Evolutionary conservation across 2,797 vertebrate species (phyloP).

Genomic region (Centroberyx gerrardi): DNA sequence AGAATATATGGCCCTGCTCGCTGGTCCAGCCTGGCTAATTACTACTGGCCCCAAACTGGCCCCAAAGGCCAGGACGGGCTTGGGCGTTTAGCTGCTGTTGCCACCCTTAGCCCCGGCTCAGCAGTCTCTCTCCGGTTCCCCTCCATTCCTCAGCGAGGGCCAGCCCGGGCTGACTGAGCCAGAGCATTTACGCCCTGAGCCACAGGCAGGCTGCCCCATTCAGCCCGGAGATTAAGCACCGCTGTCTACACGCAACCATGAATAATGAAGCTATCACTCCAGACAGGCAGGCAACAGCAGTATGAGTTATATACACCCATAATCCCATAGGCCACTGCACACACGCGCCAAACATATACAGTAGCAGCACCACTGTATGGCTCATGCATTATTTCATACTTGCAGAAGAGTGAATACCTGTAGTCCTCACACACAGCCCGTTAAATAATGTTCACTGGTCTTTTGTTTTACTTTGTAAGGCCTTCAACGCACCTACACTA

Average conservation of each 20-base stretch:
- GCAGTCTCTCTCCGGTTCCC: constrained; percentile 45
- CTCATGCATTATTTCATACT: constrained; percentile 68
- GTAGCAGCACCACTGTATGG: constrained; percentile 50
- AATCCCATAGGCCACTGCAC: constrained; percentile 71
- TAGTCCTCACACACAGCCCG: constrained; percentile 18
- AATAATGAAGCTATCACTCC: constrained; percentile 86
- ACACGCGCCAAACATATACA: constrained; percentile 65
- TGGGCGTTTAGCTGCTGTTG: constrained; percentile 62
- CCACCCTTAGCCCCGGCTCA: constrained; percentile 62
- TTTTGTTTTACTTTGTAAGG: background rate
- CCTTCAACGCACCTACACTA: constrained; percentile 24
- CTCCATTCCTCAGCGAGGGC: constrained; percentile 41
- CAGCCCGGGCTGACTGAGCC: constrained; percentile 73
- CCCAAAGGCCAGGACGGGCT: constrained; percentile 59
- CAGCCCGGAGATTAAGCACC: constrained; percentile 83
- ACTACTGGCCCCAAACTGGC: constrained; percentile 67
- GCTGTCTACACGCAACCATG: constrained; percentile 87
- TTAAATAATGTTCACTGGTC: constrained; percentile 27
- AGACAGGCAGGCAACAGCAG: constrained; percentile 81
- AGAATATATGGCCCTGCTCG: constrained; percentile 91
- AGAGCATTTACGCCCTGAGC: constrained; percentile 68
- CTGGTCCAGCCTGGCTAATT: constrained; percentile 89
- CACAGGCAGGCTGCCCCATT: constrained; percentile 68
- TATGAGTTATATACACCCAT: constrained; percentile 73
- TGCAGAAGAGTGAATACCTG: constrained; percentile 25